A percentile compares a stretch with the other conserved stretches of the same genome.
Conservation (phyloP, 2,113 vertebrate genomes). For the Odontophorus gujanensis region DNA sequence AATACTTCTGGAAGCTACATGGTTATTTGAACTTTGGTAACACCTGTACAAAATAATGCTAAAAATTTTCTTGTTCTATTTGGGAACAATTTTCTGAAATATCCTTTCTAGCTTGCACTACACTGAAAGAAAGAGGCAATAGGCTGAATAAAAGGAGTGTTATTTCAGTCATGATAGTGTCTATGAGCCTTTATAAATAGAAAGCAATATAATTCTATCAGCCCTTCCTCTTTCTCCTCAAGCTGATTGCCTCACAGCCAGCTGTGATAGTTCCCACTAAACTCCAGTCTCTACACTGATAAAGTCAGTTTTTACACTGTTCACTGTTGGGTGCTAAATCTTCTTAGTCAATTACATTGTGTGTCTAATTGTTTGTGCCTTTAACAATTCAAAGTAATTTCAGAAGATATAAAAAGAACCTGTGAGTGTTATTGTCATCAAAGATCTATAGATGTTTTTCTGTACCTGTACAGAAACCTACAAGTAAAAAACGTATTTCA, state of each 20-base stretch:
- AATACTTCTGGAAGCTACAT: not conserved
- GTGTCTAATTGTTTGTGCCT: not conserved
- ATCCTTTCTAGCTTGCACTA: not conserved
- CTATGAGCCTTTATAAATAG: not conserved
- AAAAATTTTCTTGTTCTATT: not conserved
- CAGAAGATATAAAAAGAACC: not conserved
- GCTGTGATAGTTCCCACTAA: not conserved
- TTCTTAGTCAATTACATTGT: not conserved
- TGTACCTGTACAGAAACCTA: not conserved
- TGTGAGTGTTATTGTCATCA: not conserved
- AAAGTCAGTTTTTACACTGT: not conserved
- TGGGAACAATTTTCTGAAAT: not conserved
- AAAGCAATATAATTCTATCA: not conserved
- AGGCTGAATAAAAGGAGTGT: rapidly evolving
- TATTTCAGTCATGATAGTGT: not conserved
- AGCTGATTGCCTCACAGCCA: not conserved
- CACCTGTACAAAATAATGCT: not conserved
- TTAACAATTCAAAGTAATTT: not conserved
- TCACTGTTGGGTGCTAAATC: not conserved
- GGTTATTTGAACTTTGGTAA: not conserved
- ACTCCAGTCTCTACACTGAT: not conserved
- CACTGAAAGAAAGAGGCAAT: not conserved
- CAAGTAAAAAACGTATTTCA: not conserved
- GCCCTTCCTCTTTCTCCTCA: not conserved
- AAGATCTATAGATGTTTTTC: not conserved